Base-by-base conservation (phyloP, 2,888 invertebrate genomes). In the Netelia melanura region DNA sequence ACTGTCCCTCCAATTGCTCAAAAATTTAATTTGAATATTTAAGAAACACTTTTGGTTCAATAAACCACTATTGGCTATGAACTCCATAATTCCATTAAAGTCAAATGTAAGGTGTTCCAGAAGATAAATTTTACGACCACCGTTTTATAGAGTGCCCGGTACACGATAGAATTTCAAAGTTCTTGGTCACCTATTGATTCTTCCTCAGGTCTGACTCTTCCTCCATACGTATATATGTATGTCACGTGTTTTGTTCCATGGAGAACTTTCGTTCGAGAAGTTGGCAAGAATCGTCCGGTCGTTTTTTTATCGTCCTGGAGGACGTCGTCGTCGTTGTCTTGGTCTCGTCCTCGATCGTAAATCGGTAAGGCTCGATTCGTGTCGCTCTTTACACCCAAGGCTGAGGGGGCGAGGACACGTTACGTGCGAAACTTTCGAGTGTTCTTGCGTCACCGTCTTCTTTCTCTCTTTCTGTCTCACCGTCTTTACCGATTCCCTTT, bases 161-260 rank as follows among this genome's bases (percentile, higher is more conserved):
- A 21, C 38, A 65, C 70, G 23, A 64, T 56, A 48, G 11, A 58
- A 58, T 65, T 58, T n/a, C 52, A 62, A 43, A 58, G 52, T 70
- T 68, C 54, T 54, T 25, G 68, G 54, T 43, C 9, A 30, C 25
- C 58, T 43, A 71, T 58, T 62, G 71, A 65, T 72, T 17, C 9
- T 52, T 71, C 48, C 38, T 58, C 44, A 38, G 65, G 10, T 44
- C n/a, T 58, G 9, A 25, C 52, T 58, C 5, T 58, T 21, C 23
- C 17, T 58, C 17, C 21, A 58, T 17, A 2, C n/a, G 30, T 78
- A 70, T 25, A 61, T 67, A 70, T 25, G 52, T 67, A 43, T 74
- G 6, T 25, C 17, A 64, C 48, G 77, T 82, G 65, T 82, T 77
- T 82, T 82, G 70, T 82, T 76, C 76, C 82, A 61, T 61, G 61